These are phyloP conservation scores for Podarcis cretensis DNA, from an alignment of 2,113 vertebrate genomes.

Conservation along the genomic window DNA sequence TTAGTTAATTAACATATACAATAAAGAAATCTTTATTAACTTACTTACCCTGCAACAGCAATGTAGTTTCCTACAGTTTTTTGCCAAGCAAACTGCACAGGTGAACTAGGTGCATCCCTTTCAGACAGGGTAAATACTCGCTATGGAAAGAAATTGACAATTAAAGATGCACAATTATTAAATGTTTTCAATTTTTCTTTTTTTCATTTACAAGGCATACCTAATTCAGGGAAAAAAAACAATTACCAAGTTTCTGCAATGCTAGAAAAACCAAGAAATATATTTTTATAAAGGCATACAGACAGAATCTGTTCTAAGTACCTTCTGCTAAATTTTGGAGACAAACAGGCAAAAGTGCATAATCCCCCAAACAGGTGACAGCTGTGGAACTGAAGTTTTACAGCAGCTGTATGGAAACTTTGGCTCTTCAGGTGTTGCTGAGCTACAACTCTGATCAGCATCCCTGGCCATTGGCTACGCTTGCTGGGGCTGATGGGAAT, in stretches of 20 bases:
- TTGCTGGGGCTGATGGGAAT: too few relatives aligned
- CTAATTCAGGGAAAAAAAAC: not conserved
- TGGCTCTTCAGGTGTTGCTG: too few relatives aligned
- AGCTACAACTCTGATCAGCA: too few relatives aligned
- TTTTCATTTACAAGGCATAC: not conserved
- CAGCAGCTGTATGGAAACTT: too few relatives aligned
- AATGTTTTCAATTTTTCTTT: not conserved
- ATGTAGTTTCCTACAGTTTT: slow-evolving; percentile 92
- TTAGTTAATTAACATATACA: not conserved
- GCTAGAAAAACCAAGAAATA: not conserved
- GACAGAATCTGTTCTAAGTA: not conserved
- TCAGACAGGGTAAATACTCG: slow-evolving; percentile 89
- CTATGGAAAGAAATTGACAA: slow-evolving; percentile 71
- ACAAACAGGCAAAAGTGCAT: not conserved
- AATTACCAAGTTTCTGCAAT: not conserved
- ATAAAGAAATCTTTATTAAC: slow-evolving; percentile 47
- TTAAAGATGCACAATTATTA: not conserved
- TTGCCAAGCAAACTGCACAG: slow-evolving; percentile 92
- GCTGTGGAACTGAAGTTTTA: not conserved
- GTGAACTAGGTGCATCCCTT: slow-evolving; percentile 82
- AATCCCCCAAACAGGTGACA: not conserved
- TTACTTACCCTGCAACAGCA: slow-evolving; percentile 94
- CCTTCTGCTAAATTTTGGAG: not conserved
- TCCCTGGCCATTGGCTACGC: too few relatives aligned
- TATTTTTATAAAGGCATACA: not conserved